These are phyloP conservation scores for Apis dorsata DNA, from an alignment of 1,140 invertebrate genomes.

Conservation along the genomic window DNA sequence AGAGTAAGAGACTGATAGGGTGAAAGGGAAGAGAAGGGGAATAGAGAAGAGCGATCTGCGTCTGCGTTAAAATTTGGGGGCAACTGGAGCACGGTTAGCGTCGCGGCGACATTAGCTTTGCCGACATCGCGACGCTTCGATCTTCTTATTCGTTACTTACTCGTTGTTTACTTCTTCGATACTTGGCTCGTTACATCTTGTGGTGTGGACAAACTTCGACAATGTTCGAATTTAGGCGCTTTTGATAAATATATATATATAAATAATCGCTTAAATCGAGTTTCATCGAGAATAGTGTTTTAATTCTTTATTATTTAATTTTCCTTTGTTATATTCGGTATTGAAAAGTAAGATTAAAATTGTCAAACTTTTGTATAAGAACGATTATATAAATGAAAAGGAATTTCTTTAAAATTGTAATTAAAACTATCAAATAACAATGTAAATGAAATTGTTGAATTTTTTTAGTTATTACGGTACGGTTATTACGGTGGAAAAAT, in stretches of 20 bases:
- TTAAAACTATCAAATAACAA: no score
- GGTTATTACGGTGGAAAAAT: no score
- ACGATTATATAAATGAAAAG: not conserved
- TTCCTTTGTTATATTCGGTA: no score
- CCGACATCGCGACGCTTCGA: constrained; percentile 17
- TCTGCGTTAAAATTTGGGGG: constrained; percentile 46
- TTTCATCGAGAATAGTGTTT: not conserved
- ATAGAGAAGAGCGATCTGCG: constrained; percentile 20
- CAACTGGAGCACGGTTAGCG: constrained; percentile 15
- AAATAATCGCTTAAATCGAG: no score
- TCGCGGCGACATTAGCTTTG: constrained; percentile 21
- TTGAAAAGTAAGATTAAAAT: no score
- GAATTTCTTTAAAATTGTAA: no score
- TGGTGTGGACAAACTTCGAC: not conserved
- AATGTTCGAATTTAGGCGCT: not conserved
- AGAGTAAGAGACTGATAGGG: not conserved
- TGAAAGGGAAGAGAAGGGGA: not conserved
- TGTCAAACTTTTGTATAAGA: no score
- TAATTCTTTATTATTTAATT: no score
- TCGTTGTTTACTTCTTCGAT: not conserved
- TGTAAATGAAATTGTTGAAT: not conserved
- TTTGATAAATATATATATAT: no score
- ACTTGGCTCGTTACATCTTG: constrained; percentile 11
- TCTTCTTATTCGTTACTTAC: not conserved
- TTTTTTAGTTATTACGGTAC: not conserved